A percentile compares a stretch with the other conserved stretches of the same genome.
phyloP scores from a whole-genome alignment of 2,113 vertebrate genomes.

The Aplodontia rufa region DNA sequence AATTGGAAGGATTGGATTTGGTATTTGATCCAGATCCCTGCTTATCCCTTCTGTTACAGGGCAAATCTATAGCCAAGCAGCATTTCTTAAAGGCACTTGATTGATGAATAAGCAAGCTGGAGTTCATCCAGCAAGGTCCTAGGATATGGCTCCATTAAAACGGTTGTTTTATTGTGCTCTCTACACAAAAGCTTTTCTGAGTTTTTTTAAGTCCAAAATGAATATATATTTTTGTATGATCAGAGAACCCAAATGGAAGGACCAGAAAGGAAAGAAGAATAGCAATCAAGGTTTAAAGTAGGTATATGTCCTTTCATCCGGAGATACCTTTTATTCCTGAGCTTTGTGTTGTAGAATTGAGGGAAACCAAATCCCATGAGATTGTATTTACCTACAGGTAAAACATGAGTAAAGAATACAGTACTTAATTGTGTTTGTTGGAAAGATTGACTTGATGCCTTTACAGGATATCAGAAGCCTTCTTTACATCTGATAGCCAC shows the following conservation, averaged over 20 bases:
- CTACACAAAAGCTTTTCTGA: neutral
- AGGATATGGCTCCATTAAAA: neutral
- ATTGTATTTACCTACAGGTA: neutral
- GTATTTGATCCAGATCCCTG: neutral
- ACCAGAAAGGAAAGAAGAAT: conserved; percentile 5
- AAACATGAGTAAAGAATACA: conserved; percentile 1
- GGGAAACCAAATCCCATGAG: conserved; percentile 28
- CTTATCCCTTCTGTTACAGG: conserved; percentile 1
- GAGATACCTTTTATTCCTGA: conserved; percentile 36
- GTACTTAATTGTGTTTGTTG: neutral
- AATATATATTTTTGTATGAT: conserved; percentile 29
- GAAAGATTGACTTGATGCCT: conserved; percentile 11
- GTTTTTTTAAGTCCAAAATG: conserved; percentile 23
- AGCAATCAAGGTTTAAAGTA: conserved; percentile 6
- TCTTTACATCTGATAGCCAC: neutral
- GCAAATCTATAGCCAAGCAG: neutral
- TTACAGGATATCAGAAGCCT: conserved; percentile 23
- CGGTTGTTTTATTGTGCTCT: neutral
- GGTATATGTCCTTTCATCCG: neutral
- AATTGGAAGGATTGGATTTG: conserved; percentile 40
- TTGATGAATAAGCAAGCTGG: neutral
- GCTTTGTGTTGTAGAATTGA: neutral
- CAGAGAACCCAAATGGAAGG: conserved; percentile 15
- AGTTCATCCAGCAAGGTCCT: neutral
- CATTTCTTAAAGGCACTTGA: neutral